Evolutionary conservation across 2,113 vertebrate species (phyloP), one percentile per base, ranked within the genome.

Genomic region (Neolamprologus fasciatus): DNA sequence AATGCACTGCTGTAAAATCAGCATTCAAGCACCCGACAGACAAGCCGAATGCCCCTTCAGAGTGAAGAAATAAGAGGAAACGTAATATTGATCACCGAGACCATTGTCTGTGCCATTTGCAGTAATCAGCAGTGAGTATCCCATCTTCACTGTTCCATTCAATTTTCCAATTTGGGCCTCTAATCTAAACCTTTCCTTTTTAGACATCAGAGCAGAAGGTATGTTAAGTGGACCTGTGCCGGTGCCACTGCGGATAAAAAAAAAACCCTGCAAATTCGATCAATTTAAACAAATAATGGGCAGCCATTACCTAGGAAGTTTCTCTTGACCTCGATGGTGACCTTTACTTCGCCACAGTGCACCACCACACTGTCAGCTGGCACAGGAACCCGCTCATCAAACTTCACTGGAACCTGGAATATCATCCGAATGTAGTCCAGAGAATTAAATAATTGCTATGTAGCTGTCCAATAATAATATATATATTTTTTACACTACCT

Each of bases 291-390:
- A 35, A 78, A n/a, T 26, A 80, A 80, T 28, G 3, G 7, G 9
- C 33, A 51, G 57, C 40, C 63, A 42, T 89, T 95, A 89, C 95
- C 95, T 8, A 95, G 87, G 78, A 96, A 93, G 91, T 95, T 90
- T 54, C 61, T 73, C 23, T 93, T 91, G 90, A 95, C 95, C 83
- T 91, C 88, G 1, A 95, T 21, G 42, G 55, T 40, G 84, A 95
- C 89, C 37, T 57, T 35, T 17, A 8, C 53, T 45, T 95, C 95
- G 0, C 87, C 91, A 26, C 96, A 96, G 33, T 3, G 86, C 31
- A 78, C 95, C 1, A 17, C 71, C 11, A 95, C 86, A 14, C 90
- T 94, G 55, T 78, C 8, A 1, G 93, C 87, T 2, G 91, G 61
- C 35, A 89, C 31, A 2, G 91, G 93, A 7, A 57, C 35, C 5